These are phyloP conservation scores for Therioaphis trifolii DNA, from an alignment of 2,888 invertebrate species.

Conservation along the genomic window DNA sequence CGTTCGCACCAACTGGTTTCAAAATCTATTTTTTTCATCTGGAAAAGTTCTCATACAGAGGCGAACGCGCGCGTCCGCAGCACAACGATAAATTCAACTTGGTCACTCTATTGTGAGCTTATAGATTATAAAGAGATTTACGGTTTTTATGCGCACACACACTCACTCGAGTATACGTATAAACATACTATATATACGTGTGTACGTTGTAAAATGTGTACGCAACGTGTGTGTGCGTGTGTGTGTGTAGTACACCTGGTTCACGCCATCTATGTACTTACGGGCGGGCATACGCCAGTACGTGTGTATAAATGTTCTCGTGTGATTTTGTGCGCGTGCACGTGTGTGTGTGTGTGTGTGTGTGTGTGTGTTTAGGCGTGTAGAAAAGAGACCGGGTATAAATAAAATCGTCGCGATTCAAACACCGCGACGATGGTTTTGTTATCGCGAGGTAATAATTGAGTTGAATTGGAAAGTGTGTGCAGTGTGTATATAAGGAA, in stretches of 20 bases:
- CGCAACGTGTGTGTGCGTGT: too few species aligned
- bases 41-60: conserved; percentile 24
- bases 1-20: not conserved
- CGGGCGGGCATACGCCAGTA: not conserved
- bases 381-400: conserved; percentile 15
- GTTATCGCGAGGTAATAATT: conserved; percentile 48
- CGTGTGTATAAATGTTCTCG: too few species aligned
- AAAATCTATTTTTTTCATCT: conserved; percentile 43
- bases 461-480: conserved; percentile 53
- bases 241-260: not conserved
- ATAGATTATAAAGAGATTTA: conserved; percentile 60
- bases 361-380: not conserved
- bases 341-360: too few species aligned
- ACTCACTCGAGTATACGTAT: too few species aligned
- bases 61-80: not conserved
- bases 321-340: too few species aligned
- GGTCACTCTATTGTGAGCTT: conserved; percentile 36
- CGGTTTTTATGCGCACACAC: not conserved
- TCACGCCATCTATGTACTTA: conserved; percentile 44
- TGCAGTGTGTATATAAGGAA: conserved; percentile 2
- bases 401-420: conserved; percentile 33
- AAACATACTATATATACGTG: too few species aligned
- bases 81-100: conserved; percentile 38
- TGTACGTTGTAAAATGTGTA: too few species aligned
- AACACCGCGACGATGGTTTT: conserved; percentile 22